Base-by-base conservation (phyloP, 2,113 vertebrate genomes). In the Uria aalge region DNA sequence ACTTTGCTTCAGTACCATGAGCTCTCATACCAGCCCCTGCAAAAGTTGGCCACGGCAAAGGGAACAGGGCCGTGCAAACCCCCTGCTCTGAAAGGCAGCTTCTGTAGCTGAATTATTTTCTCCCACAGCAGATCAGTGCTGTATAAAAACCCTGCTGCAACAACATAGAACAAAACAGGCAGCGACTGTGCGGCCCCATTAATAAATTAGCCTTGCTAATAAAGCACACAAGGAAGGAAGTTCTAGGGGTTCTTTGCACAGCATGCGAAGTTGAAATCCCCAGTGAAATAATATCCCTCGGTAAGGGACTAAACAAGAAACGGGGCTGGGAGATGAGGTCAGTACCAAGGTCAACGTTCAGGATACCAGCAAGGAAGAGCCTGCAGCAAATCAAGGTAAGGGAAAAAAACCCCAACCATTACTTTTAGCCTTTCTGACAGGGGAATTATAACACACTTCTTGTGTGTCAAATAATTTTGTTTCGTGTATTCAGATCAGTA, bases 381-480 rank as follows among this genome's bases (percentile, higher is more conserved):
- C 48, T 91, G 40, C 52, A 90, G 62, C 19, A 90, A 78, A 90
- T 30, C 43, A 82, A 76, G 15, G 12, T 30, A 64, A 59, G 40
- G 40, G 30, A 60, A 80, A 79, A 79, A 55, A 12, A 0, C 0
- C 0, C 3, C 27, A 30, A 36, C 19, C 27, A 52, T 60, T 82
- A 66, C 71, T 80, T 77, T 92, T 59, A 87, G 45, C 19, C 36
- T 85, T 91, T 73, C 55, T 82, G 82, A 72, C 29, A 95, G 19
- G 12, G 26, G 32, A 87, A 34, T 52, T 90, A 30, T 34, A 77
- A 87, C 34, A 67, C 32, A 47, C 8, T 84, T 52, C 20, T 64
- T 74, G 38, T 63, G 56, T 43, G 80, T 74, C n/a, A 91, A 89
- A 87, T 36, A 68, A 80, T 91, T 94, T 67, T 84, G 40, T 36